Base-by-base conservation (phyloP, 2,113 vertebrate genomes). In the Craseonycteris thonglongyai region DNA sequence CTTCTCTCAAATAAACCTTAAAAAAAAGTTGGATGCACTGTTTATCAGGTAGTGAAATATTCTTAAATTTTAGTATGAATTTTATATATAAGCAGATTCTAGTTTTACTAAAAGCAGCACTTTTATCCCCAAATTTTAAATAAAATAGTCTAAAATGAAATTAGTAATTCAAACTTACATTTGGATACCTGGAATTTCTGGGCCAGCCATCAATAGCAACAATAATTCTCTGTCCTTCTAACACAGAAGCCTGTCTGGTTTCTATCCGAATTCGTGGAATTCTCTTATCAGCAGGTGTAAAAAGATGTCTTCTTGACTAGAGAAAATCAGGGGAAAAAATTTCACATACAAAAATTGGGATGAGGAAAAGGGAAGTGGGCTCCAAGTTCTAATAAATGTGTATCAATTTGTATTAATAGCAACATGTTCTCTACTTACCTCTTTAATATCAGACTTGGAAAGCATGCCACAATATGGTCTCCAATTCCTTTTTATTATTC, bases 191-290 rank as follows among this genome's bases (percentile, higher is more conserved):
- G 74, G 99, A 99, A 98, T 99, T 98, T 98, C 98, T 99, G 49
- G 99, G 99, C 99, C 99, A 99, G 40, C 99, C 99, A 0, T 99
- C 99, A 83, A 99, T 99, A 92, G 99, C 99, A 97, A 99, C 99
- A 96, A 99, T 99, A 96, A 99, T 99, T 98, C 99, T 99, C 90
- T 99, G 99, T 66, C 99, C 99, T 74, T 98, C 98, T 96, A 99
- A 97, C 0, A 97, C 91, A 72, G 99, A 97, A 6, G 99, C 98
- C 95, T 99, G 99, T 13, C 99, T 99, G 0, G 99, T 99, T 98
- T 99, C 99, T 92, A 99, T 99, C 42, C 99, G 99, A 98, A 99
- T 99, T 69, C 99, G 99, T 97, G 99, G 99, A 87, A 99, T 99
- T 90, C 99, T 98, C 13, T 99, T 99, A 97, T 99, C 99, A 89